These are phyloP conservation scores for Heliconius hewitsoni DNA, from an alignment of 1,140 invertebrate genomes.

Conservation along the genomic window DNA sequence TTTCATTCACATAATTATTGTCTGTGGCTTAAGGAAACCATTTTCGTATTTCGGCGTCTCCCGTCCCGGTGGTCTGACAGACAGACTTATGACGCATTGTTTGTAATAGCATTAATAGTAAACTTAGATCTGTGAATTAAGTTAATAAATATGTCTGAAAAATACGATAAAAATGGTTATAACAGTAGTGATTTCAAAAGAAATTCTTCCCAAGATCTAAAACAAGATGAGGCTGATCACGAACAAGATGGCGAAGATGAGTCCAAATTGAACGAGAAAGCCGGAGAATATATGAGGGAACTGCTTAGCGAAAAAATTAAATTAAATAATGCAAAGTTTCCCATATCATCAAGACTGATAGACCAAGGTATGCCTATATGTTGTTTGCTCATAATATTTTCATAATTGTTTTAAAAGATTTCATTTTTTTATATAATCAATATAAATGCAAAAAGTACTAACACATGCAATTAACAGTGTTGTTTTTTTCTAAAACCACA, in stretches of 20 bases:
- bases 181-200: slow-evolving; percentile 82
- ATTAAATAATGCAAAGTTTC: slow-evolving; percentile 86
- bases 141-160: slow-evolving; percentile 52
- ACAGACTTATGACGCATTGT: neutral
- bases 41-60: slow-evolving; percentile 1
- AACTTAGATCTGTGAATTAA: slow-evolving; percentile 10
- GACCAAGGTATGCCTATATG: slow-evolving; percentile 84
- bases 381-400: slow-evolving; percentile 19
- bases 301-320: slow-evolving; percentile 88
- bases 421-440: neutral
- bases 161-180: slow-evolving; percentile 77
- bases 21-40: neutral
- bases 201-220: slow-evolving; percentile 63
- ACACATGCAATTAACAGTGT: neutral
- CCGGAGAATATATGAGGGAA: slow-evolving; percentile 88
- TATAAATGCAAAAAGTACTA: neutral
- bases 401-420: neutral
- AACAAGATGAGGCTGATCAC: slow-evolving; percentile 39
- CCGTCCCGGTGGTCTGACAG: neutral
- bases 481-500: neutral
- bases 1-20: neutral
- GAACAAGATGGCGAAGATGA: slow-evolving; percentile 81
- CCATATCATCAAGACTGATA: slow-evolving; percentile 86
- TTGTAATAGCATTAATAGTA: slow-evolving; percentile 5
- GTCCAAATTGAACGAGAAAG: slow-evolving; percentile 83